These are phyloP conservation scores for Siphonodentalium dalli DNA, from an alignment of 2,888 invertebrate species.

Conservation along the genomic window DNA sequence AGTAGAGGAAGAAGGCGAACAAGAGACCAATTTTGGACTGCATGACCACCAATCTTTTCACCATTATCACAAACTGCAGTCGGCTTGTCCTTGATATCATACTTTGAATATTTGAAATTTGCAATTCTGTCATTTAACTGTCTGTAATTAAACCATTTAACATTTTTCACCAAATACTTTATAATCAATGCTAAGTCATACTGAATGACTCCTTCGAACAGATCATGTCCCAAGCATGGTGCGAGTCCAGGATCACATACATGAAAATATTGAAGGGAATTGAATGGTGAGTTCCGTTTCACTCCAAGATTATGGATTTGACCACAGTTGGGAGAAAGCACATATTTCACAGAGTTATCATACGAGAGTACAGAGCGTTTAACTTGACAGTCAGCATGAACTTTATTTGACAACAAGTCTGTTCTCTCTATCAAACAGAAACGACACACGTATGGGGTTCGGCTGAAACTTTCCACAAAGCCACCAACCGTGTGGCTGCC, in stretches of 20 bases:
- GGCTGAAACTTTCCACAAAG: slow-evolving; percentile 19
- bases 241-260: too few relatives aligned
- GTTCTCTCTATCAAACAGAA: slow-evolving; percentile 13
- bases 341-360: too few relatives aligned
- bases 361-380: too few relatives aligned
- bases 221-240: slow-evolving; percentile 15
- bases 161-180: slow-evolving; percentile 4
- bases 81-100: neutral
- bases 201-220: slow-evolving; percentile 11
- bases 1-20: slow-evolving; percentile 6
- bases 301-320: too few relatives aligned
- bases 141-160: slow-evolving; percentile 5
- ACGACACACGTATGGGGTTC: slow-evolving; percentile 18
- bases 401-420: neutral
- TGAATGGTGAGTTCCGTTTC: too few relatives aligned
- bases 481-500: slow-evolving; percentile 22
- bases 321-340: too few relatives aligned
- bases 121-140: neutral
- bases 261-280: too few relatives aligned
- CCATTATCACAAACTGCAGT: neutral
- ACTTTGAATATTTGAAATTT: neutral
- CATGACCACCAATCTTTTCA: slow-evolving; percentile 12
- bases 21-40: slow-evolving; percentile 14
- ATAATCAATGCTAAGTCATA: slow-evolving; percentile 9
- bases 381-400: too few relatives aligned